Base-by-base conservation (phyloP, 2,113 vertebrate genomes). In the Lontra canadensis region DNA sequence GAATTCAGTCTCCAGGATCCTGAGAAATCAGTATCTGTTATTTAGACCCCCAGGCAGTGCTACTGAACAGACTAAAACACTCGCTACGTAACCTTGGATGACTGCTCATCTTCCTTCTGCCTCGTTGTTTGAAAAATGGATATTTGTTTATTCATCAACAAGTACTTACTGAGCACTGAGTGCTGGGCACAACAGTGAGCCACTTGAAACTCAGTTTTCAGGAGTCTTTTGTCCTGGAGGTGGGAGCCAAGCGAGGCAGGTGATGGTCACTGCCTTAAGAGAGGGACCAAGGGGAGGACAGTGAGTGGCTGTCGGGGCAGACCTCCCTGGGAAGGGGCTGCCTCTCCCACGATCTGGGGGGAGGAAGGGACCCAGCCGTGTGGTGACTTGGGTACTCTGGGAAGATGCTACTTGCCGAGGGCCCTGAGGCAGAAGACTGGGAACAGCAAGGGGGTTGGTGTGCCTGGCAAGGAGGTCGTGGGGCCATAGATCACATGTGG, bases 251-350 rank as follows among this genome's bases (percentile, higher is more conserved):
- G 44, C 4, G 0, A 44, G 21, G 9, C 31, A 4, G 44, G 42
- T 0, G 61, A 23, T 15, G 0, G 14, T 18, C 1, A 0, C 20
- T 3, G 0, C 36, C 14, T 1, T 7, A 29, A 63, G 61, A 3
- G 36, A 57, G 52, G 42, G 18, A 2, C 14, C 44, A 4, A 18
- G 69, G 14, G 36, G 29, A 18, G 7, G 13, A 1, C 4, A 17
- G 2, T 2, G 34, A 12, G 21, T 0, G 2, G 11, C 29, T 36
- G 4, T 11, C 4, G 12, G 12, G 25, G 44, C 7, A 17, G 34
- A 20, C 6, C 15, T 7, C 34, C 29, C 61, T 29, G 61, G 61
- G 25, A 12, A 29, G 61, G 61, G 61, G 59, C 61, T 29, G 61
- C 61, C 61, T 65, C 13, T 31, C 63, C 63, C 0, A 6, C 1